These are phyloP conservation scores for Musca vetustissima DNA, from an alignment of 1,140 invertebrate genomes.

Conservation along the genomic window DNA sequence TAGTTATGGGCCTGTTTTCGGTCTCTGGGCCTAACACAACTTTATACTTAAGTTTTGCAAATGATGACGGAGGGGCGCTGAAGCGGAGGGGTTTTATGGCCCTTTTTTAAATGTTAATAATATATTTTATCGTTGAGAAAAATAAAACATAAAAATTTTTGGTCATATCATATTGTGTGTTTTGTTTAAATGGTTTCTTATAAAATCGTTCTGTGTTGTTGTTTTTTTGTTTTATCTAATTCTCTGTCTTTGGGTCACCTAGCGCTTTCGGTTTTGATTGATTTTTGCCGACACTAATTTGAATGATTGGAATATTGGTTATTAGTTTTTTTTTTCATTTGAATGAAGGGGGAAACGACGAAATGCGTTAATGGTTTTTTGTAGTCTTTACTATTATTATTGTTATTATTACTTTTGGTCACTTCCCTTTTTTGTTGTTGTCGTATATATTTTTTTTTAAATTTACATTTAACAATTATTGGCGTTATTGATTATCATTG, in stretches of 20 bases:
- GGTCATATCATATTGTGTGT: conserved; percentile 8
- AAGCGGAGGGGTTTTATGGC: neutral
- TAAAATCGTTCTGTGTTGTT: neutral
- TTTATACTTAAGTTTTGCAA: conserved; percentile 2
- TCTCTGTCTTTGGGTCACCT: neutral
- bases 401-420: neutral
- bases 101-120: neutral
- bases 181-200: conserved; percentile 1
- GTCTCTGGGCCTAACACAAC: neutral
- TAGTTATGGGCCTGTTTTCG: neutral
- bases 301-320: neutral
- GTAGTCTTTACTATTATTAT: neutral
- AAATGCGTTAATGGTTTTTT: conserved; percentile 13
- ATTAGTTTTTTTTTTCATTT: too few species aligned
- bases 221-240: too few species aligned
- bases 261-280: conserved; percentile 22
- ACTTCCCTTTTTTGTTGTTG: too few species aligned
- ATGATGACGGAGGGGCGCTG: neutral
- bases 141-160: too few species aligned
- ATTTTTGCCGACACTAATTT: conserved; percentile 29
- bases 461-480: too few species aligned
- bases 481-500: too few species aligned
- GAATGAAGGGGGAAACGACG: neutral
- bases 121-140: conserved; percentile 5
- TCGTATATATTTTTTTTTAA: too few species aligned